Percentiles rank a stretch among this genome's conserved stretches.
Conservation (phyloP, 2,113 vertebrate genomes). For the Scophthalmus maximus region DNA sequence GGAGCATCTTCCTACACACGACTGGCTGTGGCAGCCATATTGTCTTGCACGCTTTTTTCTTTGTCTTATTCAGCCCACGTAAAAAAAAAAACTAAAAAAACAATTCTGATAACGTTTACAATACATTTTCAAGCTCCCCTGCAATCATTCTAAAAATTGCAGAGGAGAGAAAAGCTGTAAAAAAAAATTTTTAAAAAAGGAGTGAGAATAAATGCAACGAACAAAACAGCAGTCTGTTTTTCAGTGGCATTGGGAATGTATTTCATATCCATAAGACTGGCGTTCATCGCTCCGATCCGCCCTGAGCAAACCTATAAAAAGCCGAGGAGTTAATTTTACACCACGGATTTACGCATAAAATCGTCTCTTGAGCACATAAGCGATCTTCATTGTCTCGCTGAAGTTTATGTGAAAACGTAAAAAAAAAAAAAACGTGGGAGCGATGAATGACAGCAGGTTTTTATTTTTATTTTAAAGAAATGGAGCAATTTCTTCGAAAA, state of each 20-base stretch:
- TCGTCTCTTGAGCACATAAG: background rate
- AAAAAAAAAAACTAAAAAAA: background rate
- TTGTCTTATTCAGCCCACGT: background rate
- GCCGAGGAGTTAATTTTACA: background rate
- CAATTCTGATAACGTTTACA: background rate
- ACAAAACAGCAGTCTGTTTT: background rate
- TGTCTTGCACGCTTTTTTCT: slow-evolving; percentile 13
- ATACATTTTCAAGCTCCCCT: too few relatives aligned
- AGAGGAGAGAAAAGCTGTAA: too few relatives aligned
- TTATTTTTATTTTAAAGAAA: background rate
- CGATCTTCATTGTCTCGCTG: background rate
- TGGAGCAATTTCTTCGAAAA: slow-evolving; percentile 11
- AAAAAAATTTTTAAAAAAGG: too few relatives aligned
- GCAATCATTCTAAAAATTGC: too few relatives aligned
- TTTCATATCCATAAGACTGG: background rate
- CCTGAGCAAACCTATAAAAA: background rate
- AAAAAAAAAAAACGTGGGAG: background rate
- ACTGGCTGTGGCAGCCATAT: slow-evolving; percentile 58
- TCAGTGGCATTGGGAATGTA: background rate
- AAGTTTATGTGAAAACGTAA: background rate
- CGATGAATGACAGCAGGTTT: background rate
- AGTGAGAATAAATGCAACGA: background rate
- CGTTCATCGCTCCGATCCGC: background rate
- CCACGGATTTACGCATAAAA: background rate
- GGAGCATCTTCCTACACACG: slow-evolving; percentile 62